These are phyloP conservation scores for Battus philenor DNA, from an alignment of 1,140 invertebrate genomes.

Conservation along the genomic window DNA sequence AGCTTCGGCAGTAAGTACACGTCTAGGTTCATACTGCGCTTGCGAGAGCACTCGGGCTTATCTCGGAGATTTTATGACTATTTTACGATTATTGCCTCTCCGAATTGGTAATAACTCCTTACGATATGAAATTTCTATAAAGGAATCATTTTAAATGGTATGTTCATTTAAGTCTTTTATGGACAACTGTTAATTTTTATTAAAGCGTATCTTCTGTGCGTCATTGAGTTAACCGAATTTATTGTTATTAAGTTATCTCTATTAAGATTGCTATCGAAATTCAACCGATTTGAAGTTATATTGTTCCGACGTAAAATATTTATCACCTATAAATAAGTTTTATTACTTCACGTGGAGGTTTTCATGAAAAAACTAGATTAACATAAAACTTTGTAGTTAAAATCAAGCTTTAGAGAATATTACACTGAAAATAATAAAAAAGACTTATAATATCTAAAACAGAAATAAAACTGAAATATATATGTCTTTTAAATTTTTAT, in stretches of 20 bases:
- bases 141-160: constrained; percentile 63
- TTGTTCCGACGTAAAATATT: background rate
- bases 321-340: constrained; percentile 2
- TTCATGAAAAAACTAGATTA: no score
- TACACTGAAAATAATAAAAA: no score
- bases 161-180: constrained; percentile 62
- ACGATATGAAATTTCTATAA: constrained; percentile 72
- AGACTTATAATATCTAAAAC: no score
- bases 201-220: constrained; percentile 16
- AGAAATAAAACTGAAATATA: no score
- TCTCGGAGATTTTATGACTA: constrained; percentile 62
- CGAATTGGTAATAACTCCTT: constrained; percentile 66
- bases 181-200: constrained; percentile 54
- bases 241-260: constrained; percentile 17
- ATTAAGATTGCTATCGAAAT: constrained; percentile 1
- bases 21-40: constrained; percentile 43
- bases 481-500: no score
- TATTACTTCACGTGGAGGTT: background rate
- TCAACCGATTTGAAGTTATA: background rate
- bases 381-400: no score
- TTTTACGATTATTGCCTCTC: constrained; percentile 71
- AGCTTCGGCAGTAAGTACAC: constrained; percentile 29
- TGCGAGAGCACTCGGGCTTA: constrained; percentile 55
- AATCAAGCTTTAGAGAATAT: no score
- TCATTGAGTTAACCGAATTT: constrained; percentile 13